Evolutionary conservation across 1,140 invertebrate genomes (phyloP).

Genomic region (Harlomillsia oculata): DNA sequence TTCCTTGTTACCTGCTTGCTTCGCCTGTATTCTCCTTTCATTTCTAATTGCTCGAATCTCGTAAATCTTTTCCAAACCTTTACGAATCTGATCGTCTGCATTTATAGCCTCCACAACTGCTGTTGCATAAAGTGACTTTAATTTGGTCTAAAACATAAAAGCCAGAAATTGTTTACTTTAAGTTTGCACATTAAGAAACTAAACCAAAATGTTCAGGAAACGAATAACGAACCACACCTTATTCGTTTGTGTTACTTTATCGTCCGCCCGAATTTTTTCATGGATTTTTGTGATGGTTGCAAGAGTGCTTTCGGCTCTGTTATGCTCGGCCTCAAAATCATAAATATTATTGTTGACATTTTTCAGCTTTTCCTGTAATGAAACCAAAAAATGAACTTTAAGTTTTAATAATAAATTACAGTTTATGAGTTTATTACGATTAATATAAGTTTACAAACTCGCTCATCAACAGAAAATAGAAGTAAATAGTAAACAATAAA

Average conservation of each 20-base stretch:
- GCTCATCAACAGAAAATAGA: conserved; percentile 1
- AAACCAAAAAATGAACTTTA: no score
- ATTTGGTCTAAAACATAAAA: conserved; percentile 52
- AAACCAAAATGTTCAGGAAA: no score
- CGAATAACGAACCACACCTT: no score
- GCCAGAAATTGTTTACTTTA: background rate
- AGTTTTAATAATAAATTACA: no score
- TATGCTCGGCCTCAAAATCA: conserved; percentile 25
- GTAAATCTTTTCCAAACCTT: conserved; percentile 74
- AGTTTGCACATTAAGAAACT: background rate
- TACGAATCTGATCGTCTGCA: conserved; percentile 72
- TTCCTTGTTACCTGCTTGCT: conserved; percentile 68
- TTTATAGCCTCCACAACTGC: conserved; percentile 68
- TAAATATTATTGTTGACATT: conserved; percentile 12
- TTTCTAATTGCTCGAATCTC: conserved; percentile 83
- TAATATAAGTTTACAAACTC: no score
- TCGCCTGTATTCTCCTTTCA: conserved; percentile 70
- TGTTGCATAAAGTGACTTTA: conserved; percentile 69
- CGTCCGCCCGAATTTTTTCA: conserved; percentile 37
- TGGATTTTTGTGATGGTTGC: conserved; percentile 37
- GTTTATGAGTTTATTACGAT: no score
- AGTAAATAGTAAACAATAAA: background rate
- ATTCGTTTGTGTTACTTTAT: conserved; percentile 36
- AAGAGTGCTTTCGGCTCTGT: conserved; percentile 31
- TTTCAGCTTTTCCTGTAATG: conserved; percentile 21